phyloP scores from a whole-genome alignment of 2,113 vertebrate species.

The Limnothrissa miodon region DNA sequence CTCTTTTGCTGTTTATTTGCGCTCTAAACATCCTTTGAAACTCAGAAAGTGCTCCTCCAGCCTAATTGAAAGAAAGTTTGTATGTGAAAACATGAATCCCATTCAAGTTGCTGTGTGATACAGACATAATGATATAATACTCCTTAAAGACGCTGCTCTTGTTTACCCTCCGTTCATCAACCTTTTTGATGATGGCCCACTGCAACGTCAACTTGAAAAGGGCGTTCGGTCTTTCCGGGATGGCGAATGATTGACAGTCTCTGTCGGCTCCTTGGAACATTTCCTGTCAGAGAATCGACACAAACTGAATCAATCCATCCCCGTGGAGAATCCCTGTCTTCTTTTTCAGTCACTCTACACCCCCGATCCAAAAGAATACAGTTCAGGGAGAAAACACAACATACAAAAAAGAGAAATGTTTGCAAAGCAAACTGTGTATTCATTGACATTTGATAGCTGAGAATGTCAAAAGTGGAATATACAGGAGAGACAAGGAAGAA shows the following conservation, averaged over 20 bases:
- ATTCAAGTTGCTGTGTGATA: not conserved
- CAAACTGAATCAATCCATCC: not conserved
- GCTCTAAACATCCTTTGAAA: too few relatives aligned
- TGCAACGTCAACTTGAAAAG: not conserved
- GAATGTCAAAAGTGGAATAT: constrained; percentile 15
- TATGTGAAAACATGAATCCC: not conserved
- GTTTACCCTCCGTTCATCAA: not conserved
- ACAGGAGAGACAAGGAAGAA: not conserved
- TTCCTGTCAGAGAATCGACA: constrained; percentile 5
- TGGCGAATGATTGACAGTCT: constrained; percentile 1
- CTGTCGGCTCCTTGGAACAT: not conserved
- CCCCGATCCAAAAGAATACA: not conserved
- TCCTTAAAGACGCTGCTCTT: not conserved
- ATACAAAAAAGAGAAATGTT: not conserved
- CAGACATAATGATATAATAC: not conserved
- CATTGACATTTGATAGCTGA: constrained; percentile 21
- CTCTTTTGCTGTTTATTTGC: too few relatives aligned
- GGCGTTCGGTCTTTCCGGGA: constrained; percentile 9
- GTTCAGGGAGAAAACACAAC: not conserved
- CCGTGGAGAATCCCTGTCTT: not conserved
- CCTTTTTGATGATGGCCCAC: not conserved
- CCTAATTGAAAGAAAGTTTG: not conserved
- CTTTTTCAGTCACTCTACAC: not conserved
- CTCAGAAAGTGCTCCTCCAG: too few relatives aligned
- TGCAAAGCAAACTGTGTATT: constrained; percentile 19